Evolutionary conservation across 2,888 invertebrate genomes (phyloP).

Genomic region (Digitonthophagus gazella): DNA sequence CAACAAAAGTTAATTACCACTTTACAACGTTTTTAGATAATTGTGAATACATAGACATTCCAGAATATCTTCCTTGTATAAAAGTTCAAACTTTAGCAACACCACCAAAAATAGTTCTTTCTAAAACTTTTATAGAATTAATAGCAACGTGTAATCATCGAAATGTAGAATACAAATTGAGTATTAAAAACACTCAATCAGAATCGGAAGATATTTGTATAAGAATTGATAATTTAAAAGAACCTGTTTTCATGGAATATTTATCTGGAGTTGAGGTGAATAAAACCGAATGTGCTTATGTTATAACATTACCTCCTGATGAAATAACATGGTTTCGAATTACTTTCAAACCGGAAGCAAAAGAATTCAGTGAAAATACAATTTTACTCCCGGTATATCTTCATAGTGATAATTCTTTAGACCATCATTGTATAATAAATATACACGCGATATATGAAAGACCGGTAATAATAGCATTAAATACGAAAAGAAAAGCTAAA

Average conservation of each 20-base stretch:
- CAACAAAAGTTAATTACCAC: slow-evolving; percentile 4
- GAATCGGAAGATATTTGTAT: neutral
- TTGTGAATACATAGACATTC: neutral
- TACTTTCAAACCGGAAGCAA: neutral
- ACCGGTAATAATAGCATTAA: neutral
- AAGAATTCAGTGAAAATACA: neutral
- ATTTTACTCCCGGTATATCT: neutral
- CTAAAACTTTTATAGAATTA: neutral
- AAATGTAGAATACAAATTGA: neutral
- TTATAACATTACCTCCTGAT: neutral
- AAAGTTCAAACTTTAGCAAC: neutral
- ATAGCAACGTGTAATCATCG: neutral
- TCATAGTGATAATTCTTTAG: neutral
- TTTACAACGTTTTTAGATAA: neutral
- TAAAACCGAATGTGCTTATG: neutral
- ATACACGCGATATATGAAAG: neutral
- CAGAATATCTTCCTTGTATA: neutral
- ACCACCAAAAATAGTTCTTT: neutral
- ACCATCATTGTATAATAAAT: neutral
- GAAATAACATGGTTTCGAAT: neutral
- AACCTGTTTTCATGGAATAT: neutral
- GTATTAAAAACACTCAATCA: neutral
- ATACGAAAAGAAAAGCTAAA: neutral
- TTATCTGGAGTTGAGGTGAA: neutral
- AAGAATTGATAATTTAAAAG: slow-evolving; percentile 2